phyloP scores from a whole-genome alignment of 2,113 vertebrate species.

The Bubo bubo region DNA sequence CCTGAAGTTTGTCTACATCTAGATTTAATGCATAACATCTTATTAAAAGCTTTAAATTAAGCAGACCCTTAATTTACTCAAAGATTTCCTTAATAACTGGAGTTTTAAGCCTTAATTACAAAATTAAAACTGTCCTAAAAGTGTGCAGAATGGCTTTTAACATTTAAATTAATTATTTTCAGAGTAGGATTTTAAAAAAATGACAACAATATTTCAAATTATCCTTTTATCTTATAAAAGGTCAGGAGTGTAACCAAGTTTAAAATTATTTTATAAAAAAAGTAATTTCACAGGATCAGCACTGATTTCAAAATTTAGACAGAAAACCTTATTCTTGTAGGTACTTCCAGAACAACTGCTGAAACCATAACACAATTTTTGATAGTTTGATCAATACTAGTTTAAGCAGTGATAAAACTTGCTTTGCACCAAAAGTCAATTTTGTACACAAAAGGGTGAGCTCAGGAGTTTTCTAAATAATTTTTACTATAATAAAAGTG shows the following conservation, averaged over 20 bases:
- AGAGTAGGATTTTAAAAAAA: background rate
- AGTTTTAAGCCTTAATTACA: background rate
- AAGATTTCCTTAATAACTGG: background rate
- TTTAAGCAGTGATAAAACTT: slow-evolving; percentile 73
- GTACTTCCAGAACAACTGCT: slow-evolving; percentile 29
- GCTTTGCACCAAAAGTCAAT: slow-evolving; percentile 54
- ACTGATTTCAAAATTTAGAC: slow-evolving; percentile 51
- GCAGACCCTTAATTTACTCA: background rate
- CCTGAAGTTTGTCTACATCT: background rate
- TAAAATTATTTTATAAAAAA: background rate
- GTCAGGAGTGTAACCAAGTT: background rate
- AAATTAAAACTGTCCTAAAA: background rate
- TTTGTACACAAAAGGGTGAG: slow-evolving; percentile 64
- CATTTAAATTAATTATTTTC: background rate
- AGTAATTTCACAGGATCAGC: background rate
- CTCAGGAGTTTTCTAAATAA: slow-evolving; percentile 64
- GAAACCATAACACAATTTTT: slow-evolving; percentile 51
- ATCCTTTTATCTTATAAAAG: background rate
- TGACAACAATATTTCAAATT: background rate
- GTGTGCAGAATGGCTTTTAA: background rate
- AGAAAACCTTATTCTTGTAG: slow-evolving; percentile 41
- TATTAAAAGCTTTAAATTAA: background rate
- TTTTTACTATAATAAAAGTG: slow-evolving; percentile 64
- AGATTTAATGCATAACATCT: background rate
- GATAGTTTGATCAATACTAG: slow-evolving; percentile 70